Evolutionary conservation across 2,113 vertebrate genomes (phyloP).

Genomic region (Ochotona curzoniae): DNA sequence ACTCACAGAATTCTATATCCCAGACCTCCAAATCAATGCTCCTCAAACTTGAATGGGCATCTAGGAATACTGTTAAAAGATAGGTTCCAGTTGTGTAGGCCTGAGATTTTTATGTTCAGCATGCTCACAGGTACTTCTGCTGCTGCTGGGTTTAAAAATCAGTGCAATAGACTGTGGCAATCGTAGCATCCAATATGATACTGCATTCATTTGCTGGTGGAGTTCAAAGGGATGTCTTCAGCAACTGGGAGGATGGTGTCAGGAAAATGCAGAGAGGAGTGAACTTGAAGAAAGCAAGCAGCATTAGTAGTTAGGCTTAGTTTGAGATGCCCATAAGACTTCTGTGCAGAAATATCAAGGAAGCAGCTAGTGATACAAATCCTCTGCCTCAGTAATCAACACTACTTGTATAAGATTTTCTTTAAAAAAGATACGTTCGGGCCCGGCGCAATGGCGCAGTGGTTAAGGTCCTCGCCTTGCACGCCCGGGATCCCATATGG

Average conservation of each 20-base stretch:
- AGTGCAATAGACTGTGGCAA: background rate
- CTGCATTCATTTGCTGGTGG: background rate
- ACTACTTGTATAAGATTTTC: background rate
- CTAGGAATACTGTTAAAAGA: background rate
- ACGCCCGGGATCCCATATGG: too few relatives aligned
- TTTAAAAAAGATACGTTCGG: too few relatives aligned
- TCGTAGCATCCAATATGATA: background rate
- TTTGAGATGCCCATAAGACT: background rate
- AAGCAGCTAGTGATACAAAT: background rate
- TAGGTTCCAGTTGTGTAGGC: background rate
- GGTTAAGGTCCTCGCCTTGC: too few relatives aligned
- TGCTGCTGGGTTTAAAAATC: background rate
- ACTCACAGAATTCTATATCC: background rate
- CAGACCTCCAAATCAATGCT: background rate
- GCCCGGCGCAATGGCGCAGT: too few relatives aligned
- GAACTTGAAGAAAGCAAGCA: background rate
- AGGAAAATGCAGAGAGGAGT: slow-evolving; percentile 3
- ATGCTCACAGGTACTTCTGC: background rate
- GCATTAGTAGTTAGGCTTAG: background rate
- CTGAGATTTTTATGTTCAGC: background rate
- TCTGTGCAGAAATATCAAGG: background rate
- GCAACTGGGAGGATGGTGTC: background rate
- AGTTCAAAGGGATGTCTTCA: background rate
- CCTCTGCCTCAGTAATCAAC: background rate
- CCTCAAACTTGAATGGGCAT: background rate